Evolutionary conservation across 2,888 invertebrate species (phyloP).

Genomic region (Caenorhabditis sp.): DNA sequence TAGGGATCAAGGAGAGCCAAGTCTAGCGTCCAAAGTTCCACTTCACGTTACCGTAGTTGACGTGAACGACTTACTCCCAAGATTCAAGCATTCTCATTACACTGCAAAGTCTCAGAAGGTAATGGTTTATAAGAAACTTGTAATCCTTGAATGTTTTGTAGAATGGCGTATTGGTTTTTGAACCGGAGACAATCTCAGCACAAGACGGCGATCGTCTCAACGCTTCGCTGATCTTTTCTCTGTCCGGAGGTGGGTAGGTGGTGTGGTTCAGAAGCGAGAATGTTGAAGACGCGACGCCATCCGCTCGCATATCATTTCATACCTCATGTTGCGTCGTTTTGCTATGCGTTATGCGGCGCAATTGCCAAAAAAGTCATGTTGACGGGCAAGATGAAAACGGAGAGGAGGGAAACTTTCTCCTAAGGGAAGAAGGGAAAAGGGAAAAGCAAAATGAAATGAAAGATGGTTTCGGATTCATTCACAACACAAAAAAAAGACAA

Average conservation of each 20-base stretch:
- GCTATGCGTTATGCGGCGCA: no score
- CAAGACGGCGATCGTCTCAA: constrained; percentile 79
- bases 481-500: no score
- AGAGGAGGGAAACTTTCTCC: constrained; percentile 9
- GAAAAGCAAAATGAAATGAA: no score
- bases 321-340: constrained; percentile 58
- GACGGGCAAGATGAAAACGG: background rate
- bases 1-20: constrained; percentile 75
- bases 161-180: constrained; percentile 72
- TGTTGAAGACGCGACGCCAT: constrained; percentile 12
- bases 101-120: constrained; percentile 75
- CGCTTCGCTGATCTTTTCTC: constrained; percentile 74
- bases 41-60: constrained; percentile 76
- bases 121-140: background rate
- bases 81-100: constrained; percentile 75
- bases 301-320: constrained; percentile 44
- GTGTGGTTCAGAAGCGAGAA: constrained; percentile 13
- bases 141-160: constrained; percentile 44
- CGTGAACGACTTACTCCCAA: constrained; percentile 78
- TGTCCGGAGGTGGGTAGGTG: constrained; percentile 79
- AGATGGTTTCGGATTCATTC: no score
- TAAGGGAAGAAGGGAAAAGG: background rate
- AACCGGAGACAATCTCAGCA: constrained; percentile 75
- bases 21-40: constrained; percentile 67
- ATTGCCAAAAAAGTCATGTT: constrained; percentile 31